Evolutionary conservation across 2,113 vertebrate species (phyloP), one percentile per base, ranked within the genome.

Genomic region (Ranitomeya variabilis): DNA sequence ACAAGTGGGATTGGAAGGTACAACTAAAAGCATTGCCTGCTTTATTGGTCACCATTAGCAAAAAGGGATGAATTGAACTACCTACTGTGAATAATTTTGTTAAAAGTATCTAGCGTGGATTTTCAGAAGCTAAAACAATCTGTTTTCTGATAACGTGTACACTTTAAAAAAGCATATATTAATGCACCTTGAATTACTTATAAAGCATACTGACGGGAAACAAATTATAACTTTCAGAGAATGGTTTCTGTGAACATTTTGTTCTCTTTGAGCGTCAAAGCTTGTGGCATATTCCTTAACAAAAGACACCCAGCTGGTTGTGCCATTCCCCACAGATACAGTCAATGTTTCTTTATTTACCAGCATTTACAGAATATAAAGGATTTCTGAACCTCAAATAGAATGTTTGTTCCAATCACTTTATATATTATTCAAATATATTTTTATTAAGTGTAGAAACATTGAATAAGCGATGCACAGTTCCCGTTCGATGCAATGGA

Each of bases 11-110:
- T 83, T 21, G 67, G 19, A 80, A 81, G 54, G 67, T 37, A 21
- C 31, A 62, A 26, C 87, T 83, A 88, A 88, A 88, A 83, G 78
- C 80, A 83, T 81, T 88, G 78, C 73, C 78, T 84, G 73, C 81
- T 67, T 78, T 89, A 89, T 84, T 78, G 71, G 87, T 66, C 71
- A 78, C 81, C 45, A 83, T 84, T 89, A 78, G 78, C 71, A 83
- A 67, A 84, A 84, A 67, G 59, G 81, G 45, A 89, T 84, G 84
- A 78, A 89, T 89, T 78, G 87, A 84, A 79, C 14, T n/a, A 55
- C 87, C 87, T 69, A 52, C 87, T 84, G 81, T 21, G 87, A 89
- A 89, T 74, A 84, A 89, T 89, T 89, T 89, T 83, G 87, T 88
- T 83, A 83, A 88, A 88, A 83, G 87, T 88, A 88, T 74, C 57